These are phyloP conservation scores for Prolemur simus DNA, from an alignment of 2,113 vertebrate species.

Conservation along the genomic window DNA sequence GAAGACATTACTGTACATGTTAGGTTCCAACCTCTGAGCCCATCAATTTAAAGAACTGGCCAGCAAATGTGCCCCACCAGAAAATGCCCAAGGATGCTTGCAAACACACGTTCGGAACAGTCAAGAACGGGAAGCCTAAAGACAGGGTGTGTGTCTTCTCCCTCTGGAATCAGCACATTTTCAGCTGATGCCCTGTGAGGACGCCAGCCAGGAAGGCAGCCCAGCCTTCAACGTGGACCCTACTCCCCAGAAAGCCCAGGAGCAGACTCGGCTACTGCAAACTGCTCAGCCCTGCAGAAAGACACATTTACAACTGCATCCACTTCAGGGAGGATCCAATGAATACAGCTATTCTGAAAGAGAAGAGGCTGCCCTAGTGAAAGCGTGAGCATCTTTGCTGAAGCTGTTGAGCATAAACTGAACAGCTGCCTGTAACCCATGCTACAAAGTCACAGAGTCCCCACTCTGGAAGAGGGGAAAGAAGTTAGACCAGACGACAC, in stretches of 20 bases:
- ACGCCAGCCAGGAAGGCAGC: background rate
- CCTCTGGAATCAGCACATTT: background rate
- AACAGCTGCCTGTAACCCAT: background rate
- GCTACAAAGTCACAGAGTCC: background rate
- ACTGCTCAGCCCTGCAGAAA: background rate
- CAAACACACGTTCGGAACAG: background rate
- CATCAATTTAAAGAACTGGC: background rate
- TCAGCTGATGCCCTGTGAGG: background rate
- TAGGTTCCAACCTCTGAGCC: background rate
- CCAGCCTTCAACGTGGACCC: background rate
- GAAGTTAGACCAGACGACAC: background rate
- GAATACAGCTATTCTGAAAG: background rate
- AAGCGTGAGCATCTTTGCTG: background rate
- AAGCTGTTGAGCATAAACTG: background rate
- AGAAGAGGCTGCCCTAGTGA: background rate
- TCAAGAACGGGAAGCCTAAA: background rate
- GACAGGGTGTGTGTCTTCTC: rapidly evolving
- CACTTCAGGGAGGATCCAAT: background rate
- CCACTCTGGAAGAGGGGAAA: background rate
- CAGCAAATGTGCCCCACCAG: background rate
- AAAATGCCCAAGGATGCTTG: background rate
- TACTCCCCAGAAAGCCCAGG: background rate
- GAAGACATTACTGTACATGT: background rate
- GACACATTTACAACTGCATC: background rate
- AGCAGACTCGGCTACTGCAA: background rate